Percentiles rank a stretch among this genome's conserved stretches.
Evolutionary conservation across 2,113 vertebrate species (phyloP).

Genomic region (Chloropsis hardwickii): DNA sequence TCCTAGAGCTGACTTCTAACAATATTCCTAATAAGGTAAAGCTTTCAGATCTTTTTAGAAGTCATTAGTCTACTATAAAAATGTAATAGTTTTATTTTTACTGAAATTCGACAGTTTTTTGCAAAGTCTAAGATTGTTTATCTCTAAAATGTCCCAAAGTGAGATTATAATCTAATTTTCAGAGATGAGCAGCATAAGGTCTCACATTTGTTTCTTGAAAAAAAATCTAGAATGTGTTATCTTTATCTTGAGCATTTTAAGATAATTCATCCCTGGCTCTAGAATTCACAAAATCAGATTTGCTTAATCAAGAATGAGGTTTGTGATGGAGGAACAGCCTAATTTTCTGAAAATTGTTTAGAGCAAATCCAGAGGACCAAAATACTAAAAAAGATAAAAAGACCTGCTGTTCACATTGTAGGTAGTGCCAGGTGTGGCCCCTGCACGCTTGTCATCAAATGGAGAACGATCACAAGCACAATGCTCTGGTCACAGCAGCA

Average conservation of each 20-base stretch:
- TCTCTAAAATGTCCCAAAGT: constrained; percentile 26
- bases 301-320: not conserved
- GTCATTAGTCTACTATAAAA: constrained; percentile 38
- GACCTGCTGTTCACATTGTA: not conserved
- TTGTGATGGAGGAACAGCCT: not conserved
- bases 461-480: not conserved
- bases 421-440: not conserved
- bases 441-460: not conserved
- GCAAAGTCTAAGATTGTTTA: not conserved
- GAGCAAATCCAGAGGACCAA: not conserved
- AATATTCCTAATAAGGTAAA: constrained; percentile 39
- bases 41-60: constrained; percentile 29
- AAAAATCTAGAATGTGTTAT: not conserved
- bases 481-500: not conserved
- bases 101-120: constrained; percentile 42
- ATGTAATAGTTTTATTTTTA: constrained; percentile 37
- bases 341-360: not conserved
- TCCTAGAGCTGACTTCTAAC: constrained; percentile 28
- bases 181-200: not conserved
- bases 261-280: not conserved
- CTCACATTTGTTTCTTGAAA: not conserved
- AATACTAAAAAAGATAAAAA: not conserved
- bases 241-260: not conserved
- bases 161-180: constrained; percentile 46
- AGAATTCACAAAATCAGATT: not conserved